These are phyloP conservation scores for Exaiptasia diaphana DNA, from an alignment of 64 coral and sea anemone species.

Conservation along the genomic window DNA sequence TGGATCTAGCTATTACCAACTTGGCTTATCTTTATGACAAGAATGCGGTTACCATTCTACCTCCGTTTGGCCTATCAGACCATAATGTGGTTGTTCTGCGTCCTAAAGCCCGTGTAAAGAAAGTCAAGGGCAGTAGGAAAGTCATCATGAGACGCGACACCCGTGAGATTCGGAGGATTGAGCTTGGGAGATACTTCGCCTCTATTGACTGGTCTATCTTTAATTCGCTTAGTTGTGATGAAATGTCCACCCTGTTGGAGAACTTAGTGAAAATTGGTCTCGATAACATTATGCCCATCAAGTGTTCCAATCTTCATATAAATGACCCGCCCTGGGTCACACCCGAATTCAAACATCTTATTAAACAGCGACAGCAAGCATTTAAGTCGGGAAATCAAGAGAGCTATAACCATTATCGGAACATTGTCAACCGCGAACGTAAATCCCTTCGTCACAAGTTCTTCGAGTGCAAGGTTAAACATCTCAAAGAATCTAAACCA, in stretches of 20 bases:
- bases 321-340: constrained; percentile 41
- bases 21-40: constrained; percentile 26
- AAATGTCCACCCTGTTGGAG: neutral
- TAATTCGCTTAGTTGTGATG: neutral
- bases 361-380: constrained; percentile 3
- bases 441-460: neutral
- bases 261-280: constrained; percentile 10
- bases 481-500: constrained; percentile 16
- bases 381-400: constrained; percentile 1
- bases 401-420: neutral
- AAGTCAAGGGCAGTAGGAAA: constrained; percentile 10
- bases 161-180: constrained; percentile 6
- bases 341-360: constrained; percentile 8
- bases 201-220: constrained; percentile 40
- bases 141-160: neutral
- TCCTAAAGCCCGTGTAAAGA: neutral
- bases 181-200: constrained; percentile 33
- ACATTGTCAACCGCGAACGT: constrained; percentile 1
- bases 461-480: constrained; percentile 14
- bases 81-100: constrained; percentile 28
- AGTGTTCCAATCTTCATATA: constrained; percentile 2
- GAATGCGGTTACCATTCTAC: constrained; percentile 2
- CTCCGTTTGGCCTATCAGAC: constrained; percentile 46
- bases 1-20: constrained; percentile 39
- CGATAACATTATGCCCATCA: constrained; percentile 27